Evolutionary conservation across 2,113 vertebrate genomes (phyloP).

Genomic region (Austrofundulus limnaeus): DNA sequence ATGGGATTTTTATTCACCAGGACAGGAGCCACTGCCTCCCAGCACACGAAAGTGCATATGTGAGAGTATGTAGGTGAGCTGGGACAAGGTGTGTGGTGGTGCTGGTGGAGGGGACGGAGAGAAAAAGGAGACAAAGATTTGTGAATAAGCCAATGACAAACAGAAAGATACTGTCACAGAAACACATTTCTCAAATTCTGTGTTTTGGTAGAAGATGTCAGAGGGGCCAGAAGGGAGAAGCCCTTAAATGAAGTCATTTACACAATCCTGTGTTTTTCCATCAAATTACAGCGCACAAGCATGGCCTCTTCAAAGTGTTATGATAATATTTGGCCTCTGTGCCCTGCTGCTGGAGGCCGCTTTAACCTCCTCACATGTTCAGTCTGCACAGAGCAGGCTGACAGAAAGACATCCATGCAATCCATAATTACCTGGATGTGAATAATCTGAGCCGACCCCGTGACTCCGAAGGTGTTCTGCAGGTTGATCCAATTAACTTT

Average conservation of each 20-base stretch:
- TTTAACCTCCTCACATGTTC: slow-evolving; percentile 46
- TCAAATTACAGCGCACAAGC: slow-evolving; percentile 12
- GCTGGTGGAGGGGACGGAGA: not conserved
- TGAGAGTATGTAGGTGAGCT: slow-evolving; percentile 25
- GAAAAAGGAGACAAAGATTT: not conserved
- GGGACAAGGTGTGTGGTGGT: slow-evolving; percentile 20
- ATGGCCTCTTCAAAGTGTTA: slow-evolving; percentile 4
- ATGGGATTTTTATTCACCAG: slow-evolving; percentile 72
- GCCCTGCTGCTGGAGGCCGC: slow-evolving; percentile 32
- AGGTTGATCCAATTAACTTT: slow-evolving; percentile 77
- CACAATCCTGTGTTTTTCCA: not conserved
- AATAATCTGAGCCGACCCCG: slow-evolving; percentile 64
- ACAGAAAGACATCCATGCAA: slow-evolving; percentile 45
- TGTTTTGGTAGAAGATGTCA: not conserved
- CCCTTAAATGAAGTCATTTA: slow-evolving; percentile 14
- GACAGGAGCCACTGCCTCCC: slow-evolving; percentile 65
- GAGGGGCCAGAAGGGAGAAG: not conserved
- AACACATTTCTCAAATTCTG: not conserved
- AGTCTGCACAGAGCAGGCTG: slow-evolving; percentile 22
- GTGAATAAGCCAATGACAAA: slow-evolving; percentile 9
- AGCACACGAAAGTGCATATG: slow-evolving; percentile 31
- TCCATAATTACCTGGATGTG: slow-evolving; percentile 66
- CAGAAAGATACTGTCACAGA: not conserved
- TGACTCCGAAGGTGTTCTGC: slow-evolving; percentile 61
- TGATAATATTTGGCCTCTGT: slow-evolving; percentile 35